phyloP scores from a whole-genome alignment of 2,113 vertebrate species.

The Haemorhous mexicanus region DNA sequence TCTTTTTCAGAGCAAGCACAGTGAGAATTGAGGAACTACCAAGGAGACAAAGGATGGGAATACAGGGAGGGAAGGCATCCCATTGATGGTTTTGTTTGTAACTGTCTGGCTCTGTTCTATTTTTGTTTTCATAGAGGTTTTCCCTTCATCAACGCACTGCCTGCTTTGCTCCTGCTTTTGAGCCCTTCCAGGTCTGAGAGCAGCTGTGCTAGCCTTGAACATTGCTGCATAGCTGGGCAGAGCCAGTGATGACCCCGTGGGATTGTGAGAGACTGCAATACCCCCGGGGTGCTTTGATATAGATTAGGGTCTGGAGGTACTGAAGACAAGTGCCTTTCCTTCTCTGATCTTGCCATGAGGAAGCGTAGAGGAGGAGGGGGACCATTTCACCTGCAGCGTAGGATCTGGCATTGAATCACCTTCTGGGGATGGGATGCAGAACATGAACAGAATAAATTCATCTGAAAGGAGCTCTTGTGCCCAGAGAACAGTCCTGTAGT shows the following conservation, averaged over 20 bases:
- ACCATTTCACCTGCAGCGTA: constrained; percentile 4
- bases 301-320: neutral
- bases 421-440: neutral
- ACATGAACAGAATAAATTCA: constrained; percentile 40
- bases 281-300: neutral
- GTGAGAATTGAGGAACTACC: neutral
- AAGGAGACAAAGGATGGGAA: neutral
- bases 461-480: constrained; percentile 48
- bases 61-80: neutral
- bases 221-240: neutral
- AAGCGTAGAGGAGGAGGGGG: neutral
- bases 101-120: constrained; percentile 9
- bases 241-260: neutral
- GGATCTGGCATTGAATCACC: constrained; percentile 25
- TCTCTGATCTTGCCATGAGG: neutral
- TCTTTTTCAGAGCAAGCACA: neutral
- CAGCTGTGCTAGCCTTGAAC: neutral
- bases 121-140: constrained; percentile 19
- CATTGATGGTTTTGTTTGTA: neutral
- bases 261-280: neutral
- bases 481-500: constrained; percentile 33
- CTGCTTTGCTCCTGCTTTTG: neutral
- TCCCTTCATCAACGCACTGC: neutral
- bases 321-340: neutral
- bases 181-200: neutral